These are phyloP conservation scores for Psix sp. DNA, from an alignment of 1,140 invertebrate species.

Conservation along the genomic window DNA sequence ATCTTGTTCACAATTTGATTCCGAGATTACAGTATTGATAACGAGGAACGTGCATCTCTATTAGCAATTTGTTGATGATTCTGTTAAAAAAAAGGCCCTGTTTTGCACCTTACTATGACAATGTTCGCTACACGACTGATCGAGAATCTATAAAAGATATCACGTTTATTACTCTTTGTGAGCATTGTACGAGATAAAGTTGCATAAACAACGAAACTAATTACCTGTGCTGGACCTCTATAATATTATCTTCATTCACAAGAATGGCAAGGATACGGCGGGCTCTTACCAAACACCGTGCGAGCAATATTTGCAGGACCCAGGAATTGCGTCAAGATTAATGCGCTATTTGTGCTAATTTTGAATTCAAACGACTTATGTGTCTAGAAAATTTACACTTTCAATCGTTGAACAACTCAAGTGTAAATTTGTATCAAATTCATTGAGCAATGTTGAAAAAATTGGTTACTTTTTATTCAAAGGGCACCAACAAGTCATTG, in stretches of 20 bases:
- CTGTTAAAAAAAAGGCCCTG: constrained; percentile 59
- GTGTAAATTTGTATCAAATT: constrained; percentile 57
- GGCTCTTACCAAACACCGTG: constrained; percentile 50
- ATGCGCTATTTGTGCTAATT: constrained; percentile 65
- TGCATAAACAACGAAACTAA: constrained; percentile 2
- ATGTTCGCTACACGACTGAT: not conserved
- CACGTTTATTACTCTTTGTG: constrained; percentile 1
- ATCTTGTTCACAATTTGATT: too few species aligned
- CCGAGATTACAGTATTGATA: constrained; percentile 75
- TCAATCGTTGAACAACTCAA: constrained; percentile 67
- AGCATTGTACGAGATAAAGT: constrained; percentile 19
- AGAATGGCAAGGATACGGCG: constrained; percentile 24
- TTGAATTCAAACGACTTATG: constrained; percentile 63
- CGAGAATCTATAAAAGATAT: not conserved
- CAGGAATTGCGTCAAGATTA: constrained; percentile 70
- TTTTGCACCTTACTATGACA: constrained; percentile 14
- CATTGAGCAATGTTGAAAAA: constrained; percentile 5
- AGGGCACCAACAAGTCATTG: constrained; percentile 57
- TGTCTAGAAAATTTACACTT: constrained; percentile 71
- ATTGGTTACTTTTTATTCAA: constrained; percentile 22
- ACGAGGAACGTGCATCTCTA: constrained; percentile 74
- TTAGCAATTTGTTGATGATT: constrained; percentile 70
- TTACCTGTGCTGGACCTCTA: constrained; percentile 26
- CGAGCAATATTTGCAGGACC: constrained; percentile 61
- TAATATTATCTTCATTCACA: constrained; percentile 5